A percentile compares a stretch with the other conserved stretches of the same genome.
Conservation (phyloP, 2,113 vertebrate genomes). For the Hippocampus comes region DNA sequence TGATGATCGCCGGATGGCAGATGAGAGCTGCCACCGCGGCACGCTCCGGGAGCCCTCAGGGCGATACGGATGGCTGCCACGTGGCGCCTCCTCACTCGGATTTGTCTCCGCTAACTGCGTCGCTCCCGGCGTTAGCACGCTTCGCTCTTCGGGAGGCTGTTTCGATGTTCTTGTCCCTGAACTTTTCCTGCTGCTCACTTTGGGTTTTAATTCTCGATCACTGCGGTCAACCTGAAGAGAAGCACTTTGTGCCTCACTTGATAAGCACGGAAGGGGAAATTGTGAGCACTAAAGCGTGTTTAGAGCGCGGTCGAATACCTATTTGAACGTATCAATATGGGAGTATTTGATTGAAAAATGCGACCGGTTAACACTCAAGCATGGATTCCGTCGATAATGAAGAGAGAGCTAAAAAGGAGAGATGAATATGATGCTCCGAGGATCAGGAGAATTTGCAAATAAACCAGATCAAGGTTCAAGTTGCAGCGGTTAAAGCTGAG, state of each 20-base stretch:
- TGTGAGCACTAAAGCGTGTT: no score
- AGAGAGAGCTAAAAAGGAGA: no score
- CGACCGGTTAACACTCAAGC: no score
- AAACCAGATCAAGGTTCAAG: not conserved
- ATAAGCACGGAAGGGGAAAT: no score
- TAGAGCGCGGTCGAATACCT: no score
- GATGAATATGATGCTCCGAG: no score
- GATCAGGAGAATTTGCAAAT: no score
- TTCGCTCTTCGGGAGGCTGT: conserved; percentile 26
- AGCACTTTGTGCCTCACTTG: not conserved
- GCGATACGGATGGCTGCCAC: conserved; percentile 60
- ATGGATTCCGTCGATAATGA: no score
- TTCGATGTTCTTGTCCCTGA: conserved; percentile 4
- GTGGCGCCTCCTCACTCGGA: conserved; percentile 40
- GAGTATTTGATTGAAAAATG: no score
- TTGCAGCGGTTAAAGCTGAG: no score
- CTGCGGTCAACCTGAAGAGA: not conserved
- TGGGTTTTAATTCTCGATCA: not conserved
- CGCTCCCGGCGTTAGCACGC: conserved; percentile 38
- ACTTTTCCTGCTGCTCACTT: not conserved
- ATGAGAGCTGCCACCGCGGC: conserved; percentile 63
- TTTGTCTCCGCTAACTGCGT: conserved; percentile 27
- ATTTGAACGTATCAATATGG: no score
- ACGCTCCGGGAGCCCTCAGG: conserved; percentile 63
- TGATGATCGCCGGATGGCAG: conserved; percentile 58